Evolutionary conservation across 2,797 vertebrate genomes (phyloP).

Genomic region (Knipowitschia caucasica): DNA sequence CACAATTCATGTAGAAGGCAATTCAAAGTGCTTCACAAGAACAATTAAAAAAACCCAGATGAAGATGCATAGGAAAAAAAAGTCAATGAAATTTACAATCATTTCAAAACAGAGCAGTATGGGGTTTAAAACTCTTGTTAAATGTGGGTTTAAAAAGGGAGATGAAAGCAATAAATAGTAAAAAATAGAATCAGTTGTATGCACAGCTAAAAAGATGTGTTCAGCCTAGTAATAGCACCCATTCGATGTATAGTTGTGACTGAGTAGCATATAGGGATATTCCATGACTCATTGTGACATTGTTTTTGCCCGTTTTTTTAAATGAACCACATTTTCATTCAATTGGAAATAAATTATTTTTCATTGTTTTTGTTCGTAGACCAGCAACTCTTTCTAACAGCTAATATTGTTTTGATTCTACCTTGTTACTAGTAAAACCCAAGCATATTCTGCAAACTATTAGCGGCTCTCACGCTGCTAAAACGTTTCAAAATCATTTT

Average conservation of each 20-base stretch:
- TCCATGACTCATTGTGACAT: background rate
- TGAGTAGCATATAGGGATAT: background rate
- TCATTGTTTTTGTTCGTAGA: background rate
- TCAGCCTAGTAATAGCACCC: no score
- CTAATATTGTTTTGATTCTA: background rate
- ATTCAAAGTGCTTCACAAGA: no score
- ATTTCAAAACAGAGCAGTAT: no score
- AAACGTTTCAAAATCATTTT: background rate
- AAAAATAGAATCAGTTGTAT: no score
- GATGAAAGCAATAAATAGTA: no score
- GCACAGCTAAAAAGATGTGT: no score
- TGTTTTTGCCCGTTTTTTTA: background rate
- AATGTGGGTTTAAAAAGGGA: no score
- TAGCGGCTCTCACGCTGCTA: constrained; percentile 1
- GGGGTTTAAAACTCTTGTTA: no score
- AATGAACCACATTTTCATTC: background rate
- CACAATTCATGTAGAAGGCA: no score
- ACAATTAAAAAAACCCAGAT: no score
- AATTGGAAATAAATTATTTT: background rate
- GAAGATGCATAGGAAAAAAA: no score
- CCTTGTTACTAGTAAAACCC: background rate
- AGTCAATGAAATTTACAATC: no score
- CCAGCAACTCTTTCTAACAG: background rate
- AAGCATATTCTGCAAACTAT: background rate
- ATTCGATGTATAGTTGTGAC: background rate